Conservation (phyloP, 2,113 vertebrate species). For the Chaetops frenatus region DNA sequence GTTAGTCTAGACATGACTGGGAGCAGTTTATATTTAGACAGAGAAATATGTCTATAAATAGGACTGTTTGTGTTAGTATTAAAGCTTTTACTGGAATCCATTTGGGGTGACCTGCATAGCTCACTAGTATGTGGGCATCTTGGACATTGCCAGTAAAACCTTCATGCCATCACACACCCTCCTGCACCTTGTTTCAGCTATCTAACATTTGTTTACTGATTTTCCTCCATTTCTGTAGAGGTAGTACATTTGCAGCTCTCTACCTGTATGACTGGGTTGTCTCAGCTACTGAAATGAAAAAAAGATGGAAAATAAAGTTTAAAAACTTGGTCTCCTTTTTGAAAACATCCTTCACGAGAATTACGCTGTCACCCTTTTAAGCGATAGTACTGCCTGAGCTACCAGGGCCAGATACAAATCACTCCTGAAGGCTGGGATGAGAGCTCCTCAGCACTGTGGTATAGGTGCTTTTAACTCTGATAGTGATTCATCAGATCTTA, state of each 20-base stretch:
- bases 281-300: not conserved
- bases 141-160: not conserved
- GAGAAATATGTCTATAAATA: not conserved
- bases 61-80: not conserved
- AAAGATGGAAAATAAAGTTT: not conserved
- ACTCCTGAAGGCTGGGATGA: not conserved
- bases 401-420: not conserved
- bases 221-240: not conserved
- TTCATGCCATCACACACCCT: not conserved
- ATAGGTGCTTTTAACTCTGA: not conserved
- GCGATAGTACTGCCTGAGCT: not conserved
- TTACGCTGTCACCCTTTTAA: not conserved
- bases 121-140: not conserved
- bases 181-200: not conserved
- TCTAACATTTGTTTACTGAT: not conserved
- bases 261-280: not conserved
- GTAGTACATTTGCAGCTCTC: not conserved
- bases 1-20: slow-evolving; percentile 7
- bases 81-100: not conserved
- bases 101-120: not conserved
- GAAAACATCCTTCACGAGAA: not conserved
- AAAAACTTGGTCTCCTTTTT: not conserved
- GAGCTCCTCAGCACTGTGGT: not conserved
- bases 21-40: slow-evolving; percentile 26
- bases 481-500: not conserved